These are phyloP conservation scores for Ormyrus labotus DNA, from an alignment of 2,888 invertebrate species.

Conservation along the genomic window DNA sequence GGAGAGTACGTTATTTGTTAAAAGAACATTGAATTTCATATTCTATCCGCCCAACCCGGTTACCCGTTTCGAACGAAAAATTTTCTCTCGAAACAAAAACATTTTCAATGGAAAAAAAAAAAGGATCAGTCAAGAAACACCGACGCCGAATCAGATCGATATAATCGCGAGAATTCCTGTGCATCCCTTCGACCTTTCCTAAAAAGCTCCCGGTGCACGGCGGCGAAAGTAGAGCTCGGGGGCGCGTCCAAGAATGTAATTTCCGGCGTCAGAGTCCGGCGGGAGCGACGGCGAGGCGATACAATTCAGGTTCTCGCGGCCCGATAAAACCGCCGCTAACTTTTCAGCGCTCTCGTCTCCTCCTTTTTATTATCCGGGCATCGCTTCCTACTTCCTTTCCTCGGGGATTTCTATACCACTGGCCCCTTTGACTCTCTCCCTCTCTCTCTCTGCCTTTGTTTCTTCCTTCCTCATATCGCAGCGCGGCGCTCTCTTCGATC, in stretches of 20 bases:
- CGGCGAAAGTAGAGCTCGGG: not conserved
- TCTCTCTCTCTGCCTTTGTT: constrained; percentile 5
- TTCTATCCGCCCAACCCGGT: too few relatives aligned
- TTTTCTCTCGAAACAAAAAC: too few relatives aligned
- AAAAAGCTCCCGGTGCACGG: not conserved
- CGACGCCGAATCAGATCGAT: too few relatives aligned
- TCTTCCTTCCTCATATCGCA: too few relatives aligned
- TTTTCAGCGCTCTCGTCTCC: not conserved
- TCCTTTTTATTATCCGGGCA: constrained; percentile 16
- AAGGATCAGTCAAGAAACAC: too few relatives aligned
- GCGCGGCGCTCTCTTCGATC: not conserved
- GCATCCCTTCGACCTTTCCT: not conserved
- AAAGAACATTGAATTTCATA: too few relatives aligned
- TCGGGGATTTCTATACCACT: not conserved
- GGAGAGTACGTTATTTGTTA: too few relatives aligned
- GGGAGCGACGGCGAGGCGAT: constrained; percentile 64
- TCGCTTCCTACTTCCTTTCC: constrained; percentile 29
- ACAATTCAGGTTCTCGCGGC: constrained; percentile 61
- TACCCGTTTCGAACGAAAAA: too few relatives aligned
- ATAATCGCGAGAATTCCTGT: not conserved
- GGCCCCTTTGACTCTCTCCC: not conserved
- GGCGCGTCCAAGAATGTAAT: constrained; percentile 67
- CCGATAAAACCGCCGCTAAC: constrained; percentile 63
- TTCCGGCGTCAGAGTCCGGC: constrained; percentile 62
- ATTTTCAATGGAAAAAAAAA: too few relatives aligned